Evolutionary conservation across 2,888 invertebrate species (phyloP).

Genomic region (Lasioglossum oenotherae): DNA sequence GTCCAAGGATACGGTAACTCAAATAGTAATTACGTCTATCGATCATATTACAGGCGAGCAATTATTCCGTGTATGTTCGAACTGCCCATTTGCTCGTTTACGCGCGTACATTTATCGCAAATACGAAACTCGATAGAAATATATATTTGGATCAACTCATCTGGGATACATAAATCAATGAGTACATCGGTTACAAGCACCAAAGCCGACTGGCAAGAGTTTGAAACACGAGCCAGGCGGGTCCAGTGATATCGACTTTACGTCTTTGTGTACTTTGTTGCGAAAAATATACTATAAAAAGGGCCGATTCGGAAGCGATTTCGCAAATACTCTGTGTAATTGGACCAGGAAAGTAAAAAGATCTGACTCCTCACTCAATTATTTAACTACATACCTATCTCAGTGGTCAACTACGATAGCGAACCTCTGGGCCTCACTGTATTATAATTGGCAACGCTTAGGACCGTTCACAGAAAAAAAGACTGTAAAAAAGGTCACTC

Average conservation of each 20-base stretch:
- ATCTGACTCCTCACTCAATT: neutral
- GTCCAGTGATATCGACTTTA: slow-evolving; percentile 28
- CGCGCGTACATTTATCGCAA: slow-evolving; percentile 43
- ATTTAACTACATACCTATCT: no score
- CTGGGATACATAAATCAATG: slow-evolving; percentile 57
- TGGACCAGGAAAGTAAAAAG: neutral
- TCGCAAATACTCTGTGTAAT: neutral
- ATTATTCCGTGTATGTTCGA: slow-evolving; percentile 27
- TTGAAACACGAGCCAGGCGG: slow-evolving; percentile 35
- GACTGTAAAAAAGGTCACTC: no score
- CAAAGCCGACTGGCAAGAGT: slow-evolving; percentile 41
- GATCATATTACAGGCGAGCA: slow-evolving; percentile 18
- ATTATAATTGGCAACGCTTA: no score
- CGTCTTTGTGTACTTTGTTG: neutral
- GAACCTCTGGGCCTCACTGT: no score
- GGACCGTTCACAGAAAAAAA: no score
- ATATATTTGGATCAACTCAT: slow-evolving; percentile 55
- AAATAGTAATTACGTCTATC: neutral
- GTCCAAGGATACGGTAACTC: neutral
- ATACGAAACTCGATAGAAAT: slow-evolving; percentile 43
- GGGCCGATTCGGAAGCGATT: neutral
- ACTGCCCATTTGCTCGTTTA: slow-evolving; percentile 12
- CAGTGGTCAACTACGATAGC: no score
- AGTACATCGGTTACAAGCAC: slow-evolving; percentile 20
- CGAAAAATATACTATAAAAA: neutral